Conservation (phyloP, 1,140 invertebrate species). For the Lanistes nyassanus region DNA sequence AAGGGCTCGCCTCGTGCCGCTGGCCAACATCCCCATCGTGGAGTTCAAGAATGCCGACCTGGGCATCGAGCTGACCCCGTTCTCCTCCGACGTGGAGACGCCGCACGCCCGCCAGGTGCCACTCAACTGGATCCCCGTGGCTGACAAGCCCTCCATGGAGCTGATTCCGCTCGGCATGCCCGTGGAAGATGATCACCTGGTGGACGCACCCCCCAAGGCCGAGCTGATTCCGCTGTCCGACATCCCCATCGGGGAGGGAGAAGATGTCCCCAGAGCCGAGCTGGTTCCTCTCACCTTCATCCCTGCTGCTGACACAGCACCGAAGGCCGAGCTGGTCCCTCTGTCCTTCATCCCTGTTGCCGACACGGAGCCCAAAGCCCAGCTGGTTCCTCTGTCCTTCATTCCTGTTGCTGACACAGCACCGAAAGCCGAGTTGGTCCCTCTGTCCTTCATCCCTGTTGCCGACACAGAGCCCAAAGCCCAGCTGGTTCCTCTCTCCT, state of each 20-base stretch:
- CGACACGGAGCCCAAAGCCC: neutral
- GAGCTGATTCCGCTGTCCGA: constrained; percentile 24
- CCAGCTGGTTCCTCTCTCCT: constrained; percentile 3
- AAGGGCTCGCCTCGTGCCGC: neutral
- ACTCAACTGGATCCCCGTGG: too few relatives aligned
- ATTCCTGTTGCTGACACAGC: constrained; percentile 14
- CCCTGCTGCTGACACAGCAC: neutral
- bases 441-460: constrained; percentile 16
- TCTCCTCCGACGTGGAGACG: too few relatives aligned
- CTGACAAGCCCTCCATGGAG: too few relatives aligned
- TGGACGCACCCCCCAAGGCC: neutral
- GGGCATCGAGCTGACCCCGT: too few relatives aligned
- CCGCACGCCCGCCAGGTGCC: too few relatives aligned
- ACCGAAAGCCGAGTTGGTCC: constrained; percentile 8
- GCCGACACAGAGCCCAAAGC: neutral
- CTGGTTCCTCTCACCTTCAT: constrained; percentile 17
- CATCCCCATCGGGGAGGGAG: neutral
- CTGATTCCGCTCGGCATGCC: constrained; percentile 21
- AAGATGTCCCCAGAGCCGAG: neutral
- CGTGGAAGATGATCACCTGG: neutral
- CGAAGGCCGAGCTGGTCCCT: constrained; percentile 10
- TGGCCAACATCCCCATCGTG: constrained; percentile 7
- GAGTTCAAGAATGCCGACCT: too few relatives aligned
- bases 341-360: constrained; percentile 22
- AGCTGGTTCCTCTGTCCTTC: constrained; percentile 15